Conservation (phyloP, 1,140 invertebrate genomes). For the Philaenus spumarius region DNA sequence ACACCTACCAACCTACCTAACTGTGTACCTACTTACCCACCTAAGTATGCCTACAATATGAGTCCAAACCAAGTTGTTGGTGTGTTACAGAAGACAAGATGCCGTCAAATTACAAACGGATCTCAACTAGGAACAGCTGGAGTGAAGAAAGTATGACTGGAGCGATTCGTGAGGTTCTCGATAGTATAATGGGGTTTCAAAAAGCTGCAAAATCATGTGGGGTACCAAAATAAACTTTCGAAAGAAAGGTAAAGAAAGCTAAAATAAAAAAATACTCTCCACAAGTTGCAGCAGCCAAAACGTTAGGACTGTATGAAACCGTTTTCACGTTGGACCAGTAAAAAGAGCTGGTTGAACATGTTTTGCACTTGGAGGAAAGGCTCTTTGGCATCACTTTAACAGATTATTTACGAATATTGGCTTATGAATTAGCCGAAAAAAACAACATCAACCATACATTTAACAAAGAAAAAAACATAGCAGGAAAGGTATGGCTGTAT, state of each 20-base stretch:
- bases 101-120: slow-evolving; percentile 39
- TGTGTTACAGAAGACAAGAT: background rate
- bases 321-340: slow-evolving; percentile 23
- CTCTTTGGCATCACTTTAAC: slow-evolving; percentile 22
- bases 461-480: slow-evolving; percentile 20
- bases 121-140: slow-evolving; percentile 44
- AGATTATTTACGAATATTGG: slow-evolving; percentile 21
- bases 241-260: slow-evolving; percentile 26
- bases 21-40: too few species aligned
- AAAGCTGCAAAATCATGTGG: slow-evolving; percentile 32
- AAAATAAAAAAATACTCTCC: background rate
- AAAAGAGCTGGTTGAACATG: slow-evolving; percentile 21
- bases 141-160: slow-evolving; percentile 43
- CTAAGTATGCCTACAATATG: slow-evolving; percentile 6
- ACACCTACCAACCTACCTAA: too few species aligned
- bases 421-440: slow-evolving; percentile 28
- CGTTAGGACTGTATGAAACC: slow-evolving; percentile 1
- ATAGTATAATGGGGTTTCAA: slow-evolving; percentile 45
- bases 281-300: slow-evolving; percentile 7
- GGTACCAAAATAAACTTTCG: slow-evolving; percentile 30
- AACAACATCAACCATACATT: slow-evolving; percentile 25
- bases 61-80: background rate
- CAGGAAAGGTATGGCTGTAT: slow-evolving; percentile 8
- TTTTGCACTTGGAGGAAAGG: slow-evolving; percentile 20
- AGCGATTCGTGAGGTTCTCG: slow-evolving; percentile 42